These are phyloP conservation scores for Pipistrellus pipistrellus DNA, from an alignment of 2,797 vertebrate genomes.

Conservation along the genomic window DNA sequence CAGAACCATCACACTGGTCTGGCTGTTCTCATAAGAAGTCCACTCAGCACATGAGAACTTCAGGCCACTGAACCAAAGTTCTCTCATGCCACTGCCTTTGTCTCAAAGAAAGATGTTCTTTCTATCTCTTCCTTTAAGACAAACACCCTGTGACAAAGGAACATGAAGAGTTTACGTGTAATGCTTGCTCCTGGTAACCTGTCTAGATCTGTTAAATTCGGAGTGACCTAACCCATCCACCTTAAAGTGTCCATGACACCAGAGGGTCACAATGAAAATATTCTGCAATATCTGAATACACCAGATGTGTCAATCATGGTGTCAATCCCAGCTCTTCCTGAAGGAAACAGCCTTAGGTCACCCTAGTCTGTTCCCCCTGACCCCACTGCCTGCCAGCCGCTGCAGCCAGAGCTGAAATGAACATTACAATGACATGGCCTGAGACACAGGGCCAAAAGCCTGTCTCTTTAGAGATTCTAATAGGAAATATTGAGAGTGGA, in stretches of 20 bases:
- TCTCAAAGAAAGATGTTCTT: background rate
- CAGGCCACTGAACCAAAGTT: background rate
- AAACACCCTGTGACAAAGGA: background rate
- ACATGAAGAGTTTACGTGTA: background rate
- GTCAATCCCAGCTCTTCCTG: too few relatives aligned
- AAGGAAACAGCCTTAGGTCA: background rate
- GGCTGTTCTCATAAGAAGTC: conserved; percentile 4
- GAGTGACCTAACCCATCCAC: background rate
- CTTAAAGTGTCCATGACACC: background rate
- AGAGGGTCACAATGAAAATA: background rate
- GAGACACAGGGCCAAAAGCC: background rate
- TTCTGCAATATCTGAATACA: background rate
- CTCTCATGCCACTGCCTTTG: background rate
- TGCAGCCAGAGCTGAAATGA: background rate
- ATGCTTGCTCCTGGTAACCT: background rate
- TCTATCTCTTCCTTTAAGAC: background rate
- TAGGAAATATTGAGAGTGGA: background rate
- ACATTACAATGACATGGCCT: background rate
- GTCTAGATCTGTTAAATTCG: background rate
- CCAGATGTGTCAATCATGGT: conserved; percentile 62
- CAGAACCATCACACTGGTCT: background rate
- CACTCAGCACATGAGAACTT: background rate
- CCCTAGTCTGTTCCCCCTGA: background rate
- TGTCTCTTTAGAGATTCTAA: background rate
- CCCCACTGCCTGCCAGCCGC: too few relatives aligned